Base-by-base conservation (phyloP, 2,113 vertebrate species). In the Mellivora capensis region DNA sequence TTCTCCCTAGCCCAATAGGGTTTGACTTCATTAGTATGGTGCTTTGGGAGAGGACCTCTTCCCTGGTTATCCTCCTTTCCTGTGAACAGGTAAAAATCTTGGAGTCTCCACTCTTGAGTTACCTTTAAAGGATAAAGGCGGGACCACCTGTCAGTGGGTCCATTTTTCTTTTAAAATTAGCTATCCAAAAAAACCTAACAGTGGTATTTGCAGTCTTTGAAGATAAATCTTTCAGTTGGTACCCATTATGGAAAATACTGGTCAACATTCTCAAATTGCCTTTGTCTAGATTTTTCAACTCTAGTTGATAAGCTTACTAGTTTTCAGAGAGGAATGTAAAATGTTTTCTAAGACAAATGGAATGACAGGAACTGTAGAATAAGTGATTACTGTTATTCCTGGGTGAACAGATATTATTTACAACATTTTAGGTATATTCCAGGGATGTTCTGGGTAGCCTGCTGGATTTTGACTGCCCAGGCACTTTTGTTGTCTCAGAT, bases 81-180 rank as follows among this genome's bases (percentile, higher is more conserved):
- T 74, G 47, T 91, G 52, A 93, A 67, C 42, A 81, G 62, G 69
- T 81, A 49, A 71, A 76, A 95, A 29, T 59, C 42, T 85, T 93
- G 77, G 67, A 95, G 49, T 94, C 76, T 71, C 37, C 87, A 39
- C 83, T 29, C 34, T 81, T 84, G 87, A 77, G 57, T 64, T 80
- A 42, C 49, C 74, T 95, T 96, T 91, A 59, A 62, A 95, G 82
- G 69, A 85, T 93, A 54, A 76, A 92, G 61, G 74, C 79, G 97
- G 93, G 94, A 95, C 89, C 93, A 97, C 74, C 47, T 93, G 83
- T 49, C 57, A 92, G 64, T 93, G 96, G 94, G 93, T 96, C 93
- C 86, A 84, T 85, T 96, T 96, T 93, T 94, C 62, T 97, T 96
- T 87, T 90, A 81, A 92, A 93, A 23, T 81, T 37, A 86, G 37